These are phyloP conservation scores for Lasioglossum malachurum DNA, from an alignment of 2,888 invertebrate species.

Conservation along the genomic window DNA sequence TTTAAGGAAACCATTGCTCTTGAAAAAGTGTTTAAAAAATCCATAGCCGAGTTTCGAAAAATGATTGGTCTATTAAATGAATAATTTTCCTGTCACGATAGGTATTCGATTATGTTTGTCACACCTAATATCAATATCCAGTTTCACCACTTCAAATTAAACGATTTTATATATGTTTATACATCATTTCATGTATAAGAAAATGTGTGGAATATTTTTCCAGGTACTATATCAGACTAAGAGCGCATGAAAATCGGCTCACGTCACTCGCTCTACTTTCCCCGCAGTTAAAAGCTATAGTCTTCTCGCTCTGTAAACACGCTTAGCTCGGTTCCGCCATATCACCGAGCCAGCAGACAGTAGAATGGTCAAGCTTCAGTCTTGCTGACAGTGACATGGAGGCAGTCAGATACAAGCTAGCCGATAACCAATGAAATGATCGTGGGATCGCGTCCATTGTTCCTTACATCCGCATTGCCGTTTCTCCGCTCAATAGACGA, in stretches of 20 bases:
- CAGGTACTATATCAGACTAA: not conserved
- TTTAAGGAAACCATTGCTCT: not conserved
- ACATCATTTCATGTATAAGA: not conserved
- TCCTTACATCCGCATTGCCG: not conserved
- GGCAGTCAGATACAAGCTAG: constrained; percentile 2
- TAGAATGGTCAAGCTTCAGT: not conserved
- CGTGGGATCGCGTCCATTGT: not conserved
- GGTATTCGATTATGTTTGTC: too few relatives aligned
- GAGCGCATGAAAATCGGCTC: not conserved
- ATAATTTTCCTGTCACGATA: not conserved
- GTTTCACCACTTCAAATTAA: too few relatives aligned
- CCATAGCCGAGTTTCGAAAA: not conserved
- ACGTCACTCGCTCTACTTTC: not conserved
- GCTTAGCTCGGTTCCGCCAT: not conserved
- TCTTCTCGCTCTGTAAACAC: not conserved
- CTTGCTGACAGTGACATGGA: constrained; percentile 3
- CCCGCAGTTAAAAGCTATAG: not conserved
- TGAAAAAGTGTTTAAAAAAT: not conserved
- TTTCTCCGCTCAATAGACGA: not conserved
- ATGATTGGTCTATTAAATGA: not conserved
- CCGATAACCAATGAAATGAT: constrained; percentile 9
- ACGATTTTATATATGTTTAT: not conserved
- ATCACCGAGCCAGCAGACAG: not conserved
- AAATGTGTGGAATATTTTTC: not conserved
- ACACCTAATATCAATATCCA: too few relatives aligned